Percentiles rank a stretch among this genome's conserved stretches.
phyloP scores from a whole-genome alignment of 1,140 invertebrate species.

The Oncopeltus fasciatus region DNA sequence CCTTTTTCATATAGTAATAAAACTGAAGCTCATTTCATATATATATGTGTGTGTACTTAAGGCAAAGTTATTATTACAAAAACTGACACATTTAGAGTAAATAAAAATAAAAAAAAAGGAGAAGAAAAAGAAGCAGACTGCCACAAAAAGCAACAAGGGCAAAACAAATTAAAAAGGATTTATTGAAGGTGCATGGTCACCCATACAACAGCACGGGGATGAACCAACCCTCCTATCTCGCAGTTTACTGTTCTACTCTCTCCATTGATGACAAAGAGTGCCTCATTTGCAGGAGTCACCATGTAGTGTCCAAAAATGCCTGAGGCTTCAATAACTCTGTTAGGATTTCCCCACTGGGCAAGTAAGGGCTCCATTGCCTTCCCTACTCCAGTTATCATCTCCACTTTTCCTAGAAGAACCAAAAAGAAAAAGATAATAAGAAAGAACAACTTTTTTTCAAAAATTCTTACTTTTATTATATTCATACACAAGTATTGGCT shows the following conservation, averaged over 20 bases:
- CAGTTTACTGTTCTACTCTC: conserved; percentile 60
- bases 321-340: conserved; percentile 51
- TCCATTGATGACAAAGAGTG: conserved; percentile 59
- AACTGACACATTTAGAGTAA: not conserved
- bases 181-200: conserved; percentile 33
- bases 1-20: too few species aligned
- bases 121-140: not conserved
- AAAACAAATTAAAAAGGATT: not conserved
- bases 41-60: too few species aligned
- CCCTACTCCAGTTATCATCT: conserved; percentile 61
- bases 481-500: too few species aligned
- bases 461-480: too few species aligned
- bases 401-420: conserved; percentile 46
- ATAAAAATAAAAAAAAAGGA: not conserved
- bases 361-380: conserved; percentile 40
- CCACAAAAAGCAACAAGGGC: not conserved
- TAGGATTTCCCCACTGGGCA: conserved; percentile 50
- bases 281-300: conserved; percentile 55
- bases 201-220: conserved; percentile 52
- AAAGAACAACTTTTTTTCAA: not conserved
- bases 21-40: too few species aligned
- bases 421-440: not conserved
- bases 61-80: too few species aligned
- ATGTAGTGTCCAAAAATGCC: conserved; percentile 58
- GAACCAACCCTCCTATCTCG: conserved; percentile 52